phyloP scores from a whole-genome alignment of 2,888 invertebrate genomes.

The Serripes groenlandicus region DNA sequence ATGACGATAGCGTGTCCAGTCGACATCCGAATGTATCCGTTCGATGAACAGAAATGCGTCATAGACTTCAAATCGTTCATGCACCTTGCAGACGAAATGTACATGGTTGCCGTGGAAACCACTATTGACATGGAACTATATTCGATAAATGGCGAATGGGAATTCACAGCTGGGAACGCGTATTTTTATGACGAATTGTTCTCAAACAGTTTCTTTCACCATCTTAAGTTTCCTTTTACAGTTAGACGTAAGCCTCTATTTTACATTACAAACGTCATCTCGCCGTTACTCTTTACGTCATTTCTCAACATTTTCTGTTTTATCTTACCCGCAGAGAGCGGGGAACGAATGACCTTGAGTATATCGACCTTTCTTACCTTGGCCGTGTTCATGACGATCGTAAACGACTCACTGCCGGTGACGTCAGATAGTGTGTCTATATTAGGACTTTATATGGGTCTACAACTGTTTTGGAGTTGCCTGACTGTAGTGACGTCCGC shows the following conservation, averaged over 20 bases:
- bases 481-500: slow-evolving; percentile 58
- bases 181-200: slow-evolving; percentile 7
- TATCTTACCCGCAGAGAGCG: slow-evolving; percentile 63
- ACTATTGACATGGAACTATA: neutral
- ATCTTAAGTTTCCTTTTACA: slow-evolving; percentile 34
- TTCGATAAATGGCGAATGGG: slow-evolving; percentile 47
- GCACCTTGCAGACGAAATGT: slow-evolving; percentile 21
- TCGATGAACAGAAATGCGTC: slow-evolving; percentile 64
- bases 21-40: slow-evolving; percentile 58
- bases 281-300: slow-evolving; percentile 62
- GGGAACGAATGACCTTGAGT: slow-evolving; percentile 67
- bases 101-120: slow-evolving; percentile 12
- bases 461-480: slow-evolving; percentile 67
- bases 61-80: slow-evolving; percentile 28
- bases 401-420: slow-evolving; percentile 64
- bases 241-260: slow-evolving; percentile 61
- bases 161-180: neutral
- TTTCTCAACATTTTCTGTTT: slow-evolving; percentile 65
- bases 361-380: slow-evolving; percentile 70
- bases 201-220: slow-evolving; percentile 27
- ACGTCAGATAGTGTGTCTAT: slow-evolving; percentile 63
- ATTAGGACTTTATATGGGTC: slow-evolving; percentile 67
- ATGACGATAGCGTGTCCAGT: slow-evolving; percentile 52
- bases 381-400: slow-evolving; percentile 68
- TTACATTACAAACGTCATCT: slow-evolving; percentile 62